A percentile compares a stretch with the other conserved stretches of the same genome.
Evolutionary conservation across 2,113 vertebrate genomes (phyloP).

Genomic region (Archilochus colubris): DNA sequence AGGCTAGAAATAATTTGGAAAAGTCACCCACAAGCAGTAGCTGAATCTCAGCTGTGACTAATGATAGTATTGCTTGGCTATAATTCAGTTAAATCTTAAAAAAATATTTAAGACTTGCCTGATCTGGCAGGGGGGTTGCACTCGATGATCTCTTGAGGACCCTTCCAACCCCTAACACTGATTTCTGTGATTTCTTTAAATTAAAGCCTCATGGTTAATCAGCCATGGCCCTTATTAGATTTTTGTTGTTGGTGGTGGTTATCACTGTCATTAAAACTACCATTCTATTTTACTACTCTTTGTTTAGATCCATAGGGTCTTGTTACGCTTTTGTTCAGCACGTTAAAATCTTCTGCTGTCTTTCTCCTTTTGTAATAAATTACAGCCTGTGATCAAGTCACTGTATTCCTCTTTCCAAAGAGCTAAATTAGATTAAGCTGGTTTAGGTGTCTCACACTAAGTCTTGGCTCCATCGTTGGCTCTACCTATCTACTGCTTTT

Average conservation of each 20-base stretch:
- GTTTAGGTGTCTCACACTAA: not conserved
- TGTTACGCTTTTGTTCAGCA: not conserved
- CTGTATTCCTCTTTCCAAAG: not conserved
- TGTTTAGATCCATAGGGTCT: not conserved
- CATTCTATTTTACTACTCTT: not conserved
- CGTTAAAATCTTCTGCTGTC: not conserved
- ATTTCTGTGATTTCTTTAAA: too few species aligned
- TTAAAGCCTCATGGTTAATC: slow-evolving; percentile 11
- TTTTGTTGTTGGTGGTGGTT: not conserved
- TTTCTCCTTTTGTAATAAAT: not conserved
- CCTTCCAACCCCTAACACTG: too few species aligned
- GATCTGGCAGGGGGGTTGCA: too few species aligned
- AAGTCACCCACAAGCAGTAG: slow-evolving; percentile 53
- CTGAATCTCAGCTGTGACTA: slow-evolving; percentile 15
- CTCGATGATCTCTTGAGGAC: too few species aligned
- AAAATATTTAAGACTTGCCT: slow-evolving; percentile 20
- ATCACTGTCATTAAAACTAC: slow-evolving; percentile 17
- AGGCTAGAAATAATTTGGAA: slow-evolving; percentile 51
- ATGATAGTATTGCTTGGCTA: slow-evolving; percentile 16
- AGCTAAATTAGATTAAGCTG: not conserved
- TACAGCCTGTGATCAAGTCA: not conserved
- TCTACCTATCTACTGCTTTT: not conserved
- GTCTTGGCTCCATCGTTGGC: not conserved
- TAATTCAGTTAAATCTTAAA: slow-evolving; percentile 41
- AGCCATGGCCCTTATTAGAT: not conserved